Base-by-base conservation (phyloP, 2,888 invertebrate genomes). In the Amblyjoppa proteus region DNA sequence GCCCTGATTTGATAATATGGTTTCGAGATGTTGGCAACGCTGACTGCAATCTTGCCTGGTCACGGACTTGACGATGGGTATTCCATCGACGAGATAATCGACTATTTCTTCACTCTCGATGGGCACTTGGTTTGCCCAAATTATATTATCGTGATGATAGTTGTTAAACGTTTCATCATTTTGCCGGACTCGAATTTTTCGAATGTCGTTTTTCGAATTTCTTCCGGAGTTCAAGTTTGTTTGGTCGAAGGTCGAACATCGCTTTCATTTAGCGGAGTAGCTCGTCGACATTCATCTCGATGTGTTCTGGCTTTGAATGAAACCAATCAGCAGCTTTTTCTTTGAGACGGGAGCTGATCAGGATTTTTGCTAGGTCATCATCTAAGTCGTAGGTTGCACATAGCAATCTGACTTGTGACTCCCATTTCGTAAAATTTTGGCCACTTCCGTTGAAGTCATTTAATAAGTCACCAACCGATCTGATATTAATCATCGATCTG, bases 11-110 rank as follows among this genome's bases (percentile, higher is more conserved):
- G 5, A 38, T 38, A 38, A 38, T 38, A 38, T 38, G 13, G 79
- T 68, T 69, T 64, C 64, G 31, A 83, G n/a, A 20, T 38, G 79
- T 51, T 28, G 41, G 45, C 1, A 13, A 56, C 6, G 45, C 41
- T 7, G 64, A 49, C 13, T 75, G 64, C 68, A 87, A 5, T n/a
- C 53, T 2, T 80, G 85, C 85, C 49, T 84, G 85, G 38, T 86
- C 76, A 49, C 51, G 73, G 6, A 87, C 25, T n/a, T 73, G 11
- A 9, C 53, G 45, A 13, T 68, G 2, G 85, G 85, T 28, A 87
- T 86, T 4, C 85, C 85, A 1, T 86, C 85, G 38, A 88, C 76
- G 20, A 81, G 56, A 31, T 87, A 87, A 31, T 88, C 88, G 34
- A 85, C 56, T 0, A 85, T 79, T 74, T 88, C 84, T 20, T 75